Evolutionary conservation across 2,797 vertebrate species (phyloP), one percentile per base, ranked within the genome.

Genomic region (Malurus leucopterus): DNA sequence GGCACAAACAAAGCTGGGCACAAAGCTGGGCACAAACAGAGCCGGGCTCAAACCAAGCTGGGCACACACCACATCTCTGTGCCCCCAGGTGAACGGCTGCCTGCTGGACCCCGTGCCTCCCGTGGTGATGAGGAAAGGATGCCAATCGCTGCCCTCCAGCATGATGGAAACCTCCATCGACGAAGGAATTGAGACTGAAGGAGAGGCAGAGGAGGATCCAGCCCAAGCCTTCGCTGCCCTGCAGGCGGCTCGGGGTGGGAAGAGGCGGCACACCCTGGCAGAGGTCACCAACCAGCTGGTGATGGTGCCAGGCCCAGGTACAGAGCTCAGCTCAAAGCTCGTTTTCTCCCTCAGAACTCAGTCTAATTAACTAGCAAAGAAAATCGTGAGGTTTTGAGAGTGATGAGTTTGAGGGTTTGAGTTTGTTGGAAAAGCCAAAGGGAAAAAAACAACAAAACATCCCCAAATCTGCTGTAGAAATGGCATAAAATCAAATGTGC

Each of bases 121-220:
- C 3, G 51, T 98, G 89, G 96, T 96, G 85, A 95, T 97, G 26
- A 98, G 98, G 93, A 99, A 99, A 81, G 98, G 98, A n/a, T 99
- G 99, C 96, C 98, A 98, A 38, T 98, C 99, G 0, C 97, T 99
- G 43, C 99, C 98, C n/a, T 98, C 98, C 96, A 99, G 98, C 97
- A 98, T 99, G 99, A 99, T 99, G 99, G 99, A 99, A 94, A 99
- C 98, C 1, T 99, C 98, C 3, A 99, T 99, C 3, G 99, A 99
- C 4, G 99, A 99, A 93, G 99, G 99, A 7, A 98, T 99, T 2
- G 99, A 99, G 97, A 96, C 99, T 0, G 99, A 99, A 89, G 99
- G 98, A 11, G 99, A 99, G 73, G 87, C 97, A 0, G 98, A 99
- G 59, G 98, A 99, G 10, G 99, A 99, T 89, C 98, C 98, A 0